Evolutionary conservation across 2,888 invertebrate species (phyloP), one percentile per base, ranked within the genome.

Genomic region (Pollenia labialis): DNA sequence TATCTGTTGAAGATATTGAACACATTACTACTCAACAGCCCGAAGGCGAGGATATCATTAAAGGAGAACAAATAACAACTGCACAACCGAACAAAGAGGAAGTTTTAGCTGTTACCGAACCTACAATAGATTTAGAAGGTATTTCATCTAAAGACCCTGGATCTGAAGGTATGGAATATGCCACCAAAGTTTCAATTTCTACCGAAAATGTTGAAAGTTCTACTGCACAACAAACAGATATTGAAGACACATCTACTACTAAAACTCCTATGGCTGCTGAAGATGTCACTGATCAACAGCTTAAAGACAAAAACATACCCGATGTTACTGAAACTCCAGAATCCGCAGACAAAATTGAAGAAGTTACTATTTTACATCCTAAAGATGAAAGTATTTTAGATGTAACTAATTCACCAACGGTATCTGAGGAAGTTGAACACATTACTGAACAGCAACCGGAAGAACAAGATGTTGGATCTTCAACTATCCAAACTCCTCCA

Each of bases 281-380:
- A 16, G 56, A 74, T 14, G 44, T n/a, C 50, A 56, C 66, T 1
- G 40, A n/a, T 52, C 12, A 44, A 12, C 48, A 48, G 42, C 60
- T 32, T 23, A 60, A 66, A 60, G 64, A 44, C 1, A 11, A 54
- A 18, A 12, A 9, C 12, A 42, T 62, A 44, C 12, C 7, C 10
- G 9, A 66, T 40, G 46, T 62, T 62, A 72, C 71, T 3, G 46
- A 12, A 48, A n/a, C 50, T 50, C 50, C 74, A 10, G 32, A 11
- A 54, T 82, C 90, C 14, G 89, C 86, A 14, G 56, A 66, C 14
- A 66, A 60, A 12, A 44, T 71, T n/a, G 64, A 62, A 32, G 32
- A 81, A 3, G 89, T 44, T 48, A 56, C 80, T 18, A 18, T 48
- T n/a, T 14, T 11, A 14, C 48, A 8, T 52, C 18, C 18, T 23